Conservation (phyloP, 2,113 vertebrate genomes). For the Platycercus adscitus region DNA sequence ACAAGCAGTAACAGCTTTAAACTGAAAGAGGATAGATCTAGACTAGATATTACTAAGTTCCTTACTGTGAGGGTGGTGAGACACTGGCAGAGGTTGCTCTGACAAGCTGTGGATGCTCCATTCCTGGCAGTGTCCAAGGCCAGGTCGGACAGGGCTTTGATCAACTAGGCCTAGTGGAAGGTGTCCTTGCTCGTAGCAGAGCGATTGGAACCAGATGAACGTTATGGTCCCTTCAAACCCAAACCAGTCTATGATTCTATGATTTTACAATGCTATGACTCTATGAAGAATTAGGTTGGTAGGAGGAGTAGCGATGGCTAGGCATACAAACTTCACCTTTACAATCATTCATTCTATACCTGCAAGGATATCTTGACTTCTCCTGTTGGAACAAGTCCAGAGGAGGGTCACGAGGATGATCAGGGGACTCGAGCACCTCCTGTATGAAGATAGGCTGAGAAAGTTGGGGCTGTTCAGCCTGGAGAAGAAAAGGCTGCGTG, state of each 20-base stretch:
- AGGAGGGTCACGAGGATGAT: too few relatives aligned
- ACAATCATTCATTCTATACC: not conserved
- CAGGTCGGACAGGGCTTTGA: not conserved
- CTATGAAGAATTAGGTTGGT: not conserved
- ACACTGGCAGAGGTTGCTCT: not conserved
- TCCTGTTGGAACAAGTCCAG: not conserved
- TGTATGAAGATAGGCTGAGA: too few relatives aligned
- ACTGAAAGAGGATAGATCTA: not conserved
- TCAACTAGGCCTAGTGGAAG: not conserved
- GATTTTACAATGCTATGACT: not conserved
- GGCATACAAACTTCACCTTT: not conserved
- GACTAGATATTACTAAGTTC: not conserved
- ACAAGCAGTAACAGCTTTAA: not conserved
- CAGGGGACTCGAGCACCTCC: too few relatives aligned
- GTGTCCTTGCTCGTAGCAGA: not conserved
- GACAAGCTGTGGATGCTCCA: not conserved
- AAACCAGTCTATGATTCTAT: not conserved
- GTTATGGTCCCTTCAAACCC: not conserved
- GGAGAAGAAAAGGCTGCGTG: too few relatives aligned
- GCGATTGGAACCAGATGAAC: not conserved
- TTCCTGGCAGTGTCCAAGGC: not conserved
- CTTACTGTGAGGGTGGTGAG: not conserved
- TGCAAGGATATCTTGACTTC: not conserved
- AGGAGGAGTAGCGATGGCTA: not conserved
- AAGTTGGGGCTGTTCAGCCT: too few relatives aligned